Evolutionary conservation across 2,888 invertebrate genomes (phyloP).

Genomic region (Andrena chrysosceles): DNA sequence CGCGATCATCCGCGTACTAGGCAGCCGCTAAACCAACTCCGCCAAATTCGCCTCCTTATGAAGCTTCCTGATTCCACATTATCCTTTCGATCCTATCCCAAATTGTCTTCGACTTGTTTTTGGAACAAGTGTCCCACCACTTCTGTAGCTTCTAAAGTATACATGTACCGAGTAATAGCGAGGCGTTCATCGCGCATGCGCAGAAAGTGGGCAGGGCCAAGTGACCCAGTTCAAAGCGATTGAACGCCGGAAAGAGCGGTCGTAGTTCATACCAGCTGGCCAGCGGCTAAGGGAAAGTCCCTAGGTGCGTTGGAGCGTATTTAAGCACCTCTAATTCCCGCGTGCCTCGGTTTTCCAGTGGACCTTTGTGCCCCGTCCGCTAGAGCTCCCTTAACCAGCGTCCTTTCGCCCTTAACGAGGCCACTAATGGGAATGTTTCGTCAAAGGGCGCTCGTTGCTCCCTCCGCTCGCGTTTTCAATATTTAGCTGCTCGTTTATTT

Average conservation of each 20-base stretch:
- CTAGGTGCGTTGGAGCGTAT: not conserved
- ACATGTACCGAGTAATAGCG: too few relatives aligned
- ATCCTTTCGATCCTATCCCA: too few relatives aligned
- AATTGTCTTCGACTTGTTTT: too few relatives aligned
- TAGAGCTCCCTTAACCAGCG: conserved; percentile 18
- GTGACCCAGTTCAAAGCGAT: too few relatives aligned
- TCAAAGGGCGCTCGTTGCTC: conserved; percentile 54
- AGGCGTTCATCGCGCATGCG: too few relatives aligned
- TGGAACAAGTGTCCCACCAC: too few relatives aligned
- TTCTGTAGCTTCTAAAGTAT: too few relatives aligned
- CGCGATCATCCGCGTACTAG: too few relatives aligned
- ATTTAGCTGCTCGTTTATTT: conserved; percentile 37
- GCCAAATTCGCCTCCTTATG: too few relatives aligned
- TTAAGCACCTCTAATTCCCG: conserved; percentile 30
- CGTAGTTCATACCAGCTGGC: not conserved
- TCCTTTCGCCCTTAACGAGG: conserved; percentile 36
- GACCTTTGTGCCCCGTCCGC: conserved; percentile 51
- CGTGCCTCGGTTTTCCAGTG: conserved; percentile 41
- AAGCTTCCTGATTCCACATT: too few relatives aligned
- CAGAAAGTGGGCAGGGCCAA: too few relatives aligned
- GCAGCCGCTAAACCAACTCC: too few relatives aligned
- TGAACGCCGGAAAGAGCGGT: not conserved
- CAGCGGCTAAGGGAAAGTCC: not conserved
- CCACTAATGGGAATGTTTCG: conserved; percentile 56
- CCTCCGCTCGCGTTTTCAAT: conserved; percentile 24